Evolutionary conservation across 2,113 vertebrate species (phyloP).

Genomic region (Heterocephalus glaber): DNA sequence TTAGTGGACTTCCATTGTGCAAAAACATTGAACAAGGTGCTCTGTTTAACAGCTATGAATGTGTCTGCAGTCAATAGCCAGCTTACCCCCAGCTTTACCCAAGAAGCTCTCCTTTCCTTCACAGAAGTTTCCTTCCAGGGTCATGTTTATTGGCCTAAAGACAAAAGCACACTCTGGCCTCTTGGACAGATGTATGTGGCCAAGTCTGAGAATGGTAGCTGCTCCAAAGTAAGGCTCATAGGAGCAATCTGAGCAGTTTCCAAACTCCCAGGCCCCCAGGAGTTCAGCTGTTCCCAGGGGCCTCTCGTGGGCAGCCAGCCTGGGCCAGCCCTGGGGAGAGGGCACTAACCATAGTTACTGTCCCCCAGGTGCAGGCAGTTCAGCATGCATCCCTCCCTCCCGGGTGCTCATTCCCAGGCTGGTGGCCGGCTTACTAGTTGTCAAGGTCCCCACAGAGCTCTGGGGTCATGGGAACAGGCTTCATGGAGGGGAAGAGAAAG

Average conservation of each 20-base stretch:
- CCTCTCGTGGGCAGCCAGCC: background rate
- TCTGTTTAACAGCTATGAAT: background rate
- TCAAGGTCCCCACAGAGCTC: background rate
- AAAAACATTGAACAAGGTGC: no score
- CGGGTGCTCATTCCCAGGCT: background rate
- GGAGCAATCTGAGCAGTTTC: background rate
- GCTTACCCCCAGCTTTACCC: background rate
- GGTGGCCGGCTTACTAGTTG: no score
- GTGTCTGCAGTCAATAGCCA: background rate
- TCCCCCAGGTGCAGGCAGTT: background rate
- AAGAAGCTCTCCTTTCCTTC: background rate
- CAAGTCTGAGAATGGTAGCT: background rate
- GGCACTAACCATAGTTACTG: background rate
- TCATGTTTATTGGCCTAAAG: background rate
- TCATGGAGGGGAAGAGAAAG: background rate
- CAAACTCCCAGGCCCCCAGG: background rate
- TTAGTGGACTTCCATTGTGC: background rate
- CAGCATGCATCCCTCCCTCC: background rate
- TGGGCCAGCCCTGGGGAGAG: background rate
- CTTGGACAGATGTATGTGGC: background rate
- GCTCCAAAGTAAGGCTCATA: background rate
- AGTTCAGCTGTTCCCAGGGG: no score
- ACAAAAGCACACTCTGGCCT: background rate
- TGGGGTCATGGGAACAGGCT: conserved; percentile 6
- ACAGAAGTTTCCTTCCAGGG: background rate